Evolutionary conservation across 2,113 vertebrate species (phyloP).

Genomic region (Nanorana parkeri): DNA sequence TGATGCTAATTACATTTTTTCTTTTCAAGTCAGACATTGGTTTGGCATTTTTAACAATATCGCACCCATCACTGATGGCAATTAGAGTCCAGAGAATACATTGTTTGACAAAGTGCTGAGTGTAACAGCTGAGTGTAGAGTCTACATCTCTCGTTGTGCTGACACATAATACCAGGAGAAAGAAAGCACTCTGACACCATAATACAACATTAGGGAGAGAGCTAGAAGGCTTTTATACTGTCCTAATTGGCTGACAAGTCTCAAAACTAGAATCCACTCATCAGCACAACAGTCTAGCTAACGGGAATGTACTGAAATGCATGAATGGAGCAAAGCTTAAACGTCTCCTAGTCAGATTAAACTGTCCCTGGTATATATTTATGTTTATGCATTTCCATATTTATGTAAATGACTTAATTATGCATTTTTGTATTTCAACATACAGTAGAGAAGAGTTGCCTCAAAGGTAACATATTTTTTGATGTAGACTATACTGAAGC

Average conservation of each 20-base stretch:
- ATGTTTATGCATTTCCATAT: slow-evolving; percentile 27
- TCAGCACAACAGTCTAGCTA: slow-evolving; percentile 41
- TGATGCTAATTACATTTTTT: too few species aligned
- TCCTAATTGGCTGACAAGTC: slow-evolving; percentile 53
- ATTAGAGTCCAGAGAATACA: slow-evolving; percentile 25
- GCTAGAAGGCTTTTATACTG: slow-evolving; percentile 47
- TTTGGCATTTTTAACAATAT: too few species aligned
- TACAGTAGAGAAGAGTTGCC: neutral
- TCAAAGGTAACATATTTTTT: neutral
- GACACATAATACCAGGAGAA: slow-evolving; percentile 46
- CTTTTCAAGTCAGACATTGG: too few species aligned
- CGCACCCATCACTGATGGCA: neutral
- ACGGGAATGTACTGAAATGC: slow-evolving; percentile 13
- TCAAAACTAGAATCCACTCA: slow-evolving; percentile 35
- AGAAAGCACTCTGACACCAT: slow-evolving; percentile 35
- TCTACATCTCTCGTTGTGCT: slow-evolving; percentile 45
- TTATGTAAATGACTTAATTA: slow-evolving; percentile 2
- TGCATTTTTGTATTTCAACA: neutral
- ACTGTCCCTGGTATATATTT: slow-evolving; percentile 12
- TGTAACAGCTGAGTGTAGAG: slow-evolving; percentile 40
- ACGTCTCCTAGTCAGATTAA: slow-evolving; percentile 14
- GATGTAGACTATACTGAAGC: too few species aligned
- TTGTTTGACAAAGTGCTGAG: slow-evolving; percentile 52
- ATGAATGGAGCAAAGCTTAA: slow-evolving; percentile 28
- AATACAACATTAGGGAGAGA: slow-evolving; percentile 52